These are phyloP conservation scores for Rhagium mordax DNA, from an alignment of 2,888 invertebrate species.

Conservation along the genomic window DNA sequence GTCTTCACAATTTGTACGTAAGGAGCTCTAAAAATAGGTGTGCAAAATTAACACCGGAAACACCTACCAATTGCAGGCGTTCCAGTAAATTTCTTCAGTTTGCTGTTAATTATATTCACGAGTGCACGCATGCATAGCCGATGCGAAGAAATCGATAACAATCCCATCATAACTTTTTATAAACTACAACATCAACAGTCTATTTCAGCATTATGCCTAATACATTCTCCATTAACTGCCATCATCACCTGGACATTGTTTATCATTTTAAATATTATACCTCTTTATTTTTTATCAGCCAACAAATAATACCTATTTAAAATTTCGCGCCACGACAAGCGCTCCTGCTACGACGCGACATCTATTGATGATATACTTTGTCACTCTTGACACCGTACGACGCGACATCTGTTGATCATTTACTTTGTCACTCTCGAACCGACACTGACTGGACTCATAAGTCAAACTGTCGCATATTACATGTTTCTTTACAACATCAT, in stretches of 20 bases:
- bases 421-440: no score
- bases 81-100: not conserved
- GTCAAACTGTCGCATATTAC: no score
- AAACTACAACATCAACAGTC: no score
- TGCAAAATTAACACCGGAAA: slow-evolving; percentile 1
- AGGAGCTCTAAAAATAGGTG: not conserved
- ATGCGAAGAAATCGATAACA: not conserved
- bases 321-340: not conserved
- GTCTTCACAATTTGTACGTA: not conserved
- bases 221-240: no score
- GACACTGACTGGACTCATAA: no score
- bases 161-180: no score
- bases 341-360: not conserved
- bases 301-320: not conserved
- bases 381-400: no score
- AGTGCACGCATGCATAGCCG: not conserved
- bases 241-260: not conserved
- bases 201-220: no score
- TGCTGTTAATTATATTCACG: not conserved
- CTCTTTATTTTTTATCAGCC: not conserved
- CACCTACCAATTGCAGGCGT: not conserved
- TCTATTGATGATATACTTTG: no score
- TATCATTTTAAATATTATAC: not conserved
- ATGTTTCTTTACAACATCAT: no score
- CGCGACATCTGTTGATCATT: no score